These are phyloP conservation scores for Cynaeus angustus DNA, from an alignment of 2,888 invertebrate genomes.

Conservation along the genomic window DNA sequence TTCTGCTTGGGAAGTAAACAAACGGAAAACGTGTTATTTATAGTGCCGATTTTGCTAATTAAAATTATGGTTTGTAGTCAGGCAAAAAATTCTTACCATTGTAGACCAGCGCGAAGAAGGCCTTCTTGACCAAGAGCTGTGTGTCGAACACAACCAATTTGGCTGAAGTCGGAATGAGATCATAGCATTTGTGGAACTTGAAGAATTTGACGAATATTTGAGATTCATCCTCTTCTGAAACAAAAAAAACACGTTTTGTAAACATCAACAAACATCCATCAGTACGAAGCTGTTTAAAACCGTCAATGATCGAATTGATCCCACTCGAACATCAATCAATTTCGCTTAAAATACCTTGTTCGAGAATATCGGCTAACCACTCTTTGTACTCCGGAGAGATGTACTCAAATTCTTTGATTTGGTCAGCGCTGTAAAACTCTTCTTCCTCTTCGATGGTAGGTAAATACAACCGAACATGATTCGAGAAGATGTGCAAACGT, in stretches of 20 bases:
- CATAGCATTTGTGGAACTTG: slow-evolving; percentile 99
- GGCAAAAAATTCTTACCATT: slow-evolving; percentile 81
- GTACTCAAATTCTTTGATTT: slow-evolving; percentile 91
- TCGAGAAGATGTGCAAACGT: slow-evolving; percentile 89
- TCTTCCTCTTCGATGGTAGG: slow-evolving; percentile 75
- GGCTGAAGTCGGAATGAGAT: slow-evolving; percentile 98
- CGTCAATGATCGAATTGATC: slow-evolving; percentile 22
- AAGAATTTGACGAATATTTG: slow-evolving; percentile 99
- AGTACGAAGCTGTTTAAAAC: slow-evolving; percentile 6
- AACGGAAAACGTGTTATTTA: slow-evolving; percentile 37
- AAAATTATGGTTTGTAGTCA: slow-evolving; percentile 11
- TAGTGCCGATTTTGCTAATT: slow-evolving; percentile 30
- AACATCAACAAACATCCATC: slow-evolving; percentile 18
- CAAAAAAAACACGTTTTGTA: slow-evolving; percentile 58
- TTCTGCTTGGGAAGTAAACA: slow-evolving; percentile 41
- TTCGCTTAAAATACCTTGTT: slow-evolving; percentile 67
- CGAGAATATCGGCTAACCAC: slow-evolving; percentile 82
- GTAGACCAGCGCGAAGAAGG: slow-evolving; percentile 99
- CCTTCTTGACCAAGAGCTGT: slow-evolving; percentile 97
- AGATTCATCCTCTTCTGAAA: slow-evolving; percentile 95
- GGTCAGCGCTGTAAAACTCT: slow-evolving; percentile 85
- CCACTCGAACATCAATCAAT: slow-evolving; percentile 17
- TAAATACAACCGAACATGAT: slow-evolving; percentile 80
- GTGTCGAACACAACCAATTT: slow-evolving; percentile 99
- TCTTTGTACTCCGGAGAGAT: slow-evolving; percentile 86